A percentile compares a stretch with the other conserved stretches of the same genome.
These are phyloP conservation scores for Hypsibius dujardini DNA, from an alignment of 1,140 invertebrate genomes.

Conservation along the genomic window DNA sequence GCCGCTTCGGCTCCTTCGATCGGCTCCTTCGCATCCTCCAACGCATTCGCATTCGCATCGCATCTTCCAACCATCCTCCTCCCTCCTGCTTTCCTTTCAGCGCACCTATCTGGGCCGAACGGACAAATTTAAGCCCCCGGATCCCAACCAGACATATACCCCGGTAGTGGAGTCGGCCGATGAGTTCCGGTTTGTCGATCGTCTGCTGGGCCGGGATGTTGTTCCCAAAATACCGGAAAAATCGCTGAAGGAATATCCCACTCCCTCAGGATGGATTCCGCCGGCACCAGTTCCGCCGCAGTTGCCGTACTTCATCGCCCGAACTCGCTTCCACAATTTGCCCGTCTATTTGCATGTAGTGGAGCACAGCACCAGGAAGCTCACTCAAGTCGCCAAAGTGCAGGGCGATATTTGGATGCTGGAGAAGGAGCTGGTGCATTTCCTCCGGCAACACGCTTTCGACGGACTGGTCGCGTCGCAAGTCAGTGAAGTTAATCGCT, in stretches of 20 bases:
- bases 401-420: slow-evolving; percentile 8
- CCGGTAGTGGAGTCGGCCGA: slow-evolving; percentile 9
- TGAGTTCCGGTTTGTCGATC: background rate
- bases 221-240: background rate
- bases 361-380: too few relatives aligned
- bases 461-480: background rate
- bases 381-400: background rate
- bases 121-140: too few relatives aligned
- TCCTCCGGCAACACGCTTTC: background rate
- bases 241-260: background rate
- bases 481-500: background rate
- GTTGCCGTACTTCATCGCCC: background rate
- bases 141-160: background rate
- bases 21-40: too few relatives aligned
- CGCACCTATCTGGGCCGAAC: too few relatives aligned
- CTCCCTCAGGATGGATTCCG: slow-evolving; percentile 9
- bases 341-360: background rate
- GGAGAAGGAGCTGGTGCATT: slow-evolving; percentile 6
- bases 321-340: background rate
- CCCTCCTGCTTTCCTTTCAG: too few relatives aligned
- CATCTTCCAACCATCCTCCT: too few relatives aligned
- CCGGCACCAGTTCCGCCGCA: background rate
- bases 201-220: background rate
- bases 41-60: too few relatives aligned
- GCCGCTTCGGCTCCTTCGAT: too few relatives aligned